Percentiles rank a stretch among this genome's conserved stretches.
Evolutionary conservation across 1,140 invertebrate genomes (phyloP).

Genomic region (Charaxes varanes): DNA sequence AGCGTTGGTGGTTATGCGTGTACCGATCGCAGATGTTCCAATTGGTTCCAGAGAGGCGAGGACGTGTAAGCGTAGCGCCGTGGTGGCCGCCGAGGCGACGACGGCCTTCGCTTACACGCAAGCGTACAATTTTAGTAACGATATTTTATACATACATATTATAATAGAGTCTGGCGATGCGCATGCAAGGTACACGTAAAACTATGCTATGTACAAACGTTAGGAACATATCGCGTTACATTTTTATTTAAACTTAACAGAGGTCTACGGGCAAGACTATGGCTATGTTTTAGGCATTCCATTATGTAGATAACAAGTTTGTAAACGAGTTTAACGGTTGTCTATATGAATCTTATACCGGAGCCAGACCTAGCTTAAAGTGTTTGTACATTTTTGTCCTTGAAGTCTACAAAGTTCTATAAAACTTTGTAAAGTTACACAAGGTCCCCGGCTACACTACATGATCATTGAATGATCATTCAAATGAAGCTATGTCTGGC

Average conservation of each 20-base stretch:
- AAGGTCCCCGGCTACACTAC: too few relatives aligned
- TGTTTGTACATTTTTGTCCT: too few relatives aligned
- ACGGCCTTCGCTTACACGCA: slow-evolving; percentile 36
- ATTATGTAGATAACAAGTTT: too few relatives aligned
- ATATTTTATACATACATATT: slow-evolving; percentile 52
- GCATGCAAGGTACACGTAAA: slow-evolving; percentile 66
- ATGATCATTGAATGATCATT: too few relatives aligned
- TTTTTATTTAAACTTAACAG: slow-evolving; percentile 60
- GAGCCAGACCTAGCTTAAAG: too few relatives aligned
- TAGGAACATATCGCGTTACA: slow-evolving; percentile 71
- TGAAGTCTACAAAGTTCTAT: too few relatives aligned
- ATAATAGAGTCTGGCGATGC: slow-evolving; percentile 60
- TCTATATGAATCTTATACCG: too few relatives aligned
- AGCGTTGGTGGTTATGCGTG: slow-evolving; percentile 69
- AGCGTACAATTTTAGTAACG: slow-evolving; percentile 38
- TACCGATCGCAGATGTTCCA: slow-evolving; percentile 68
- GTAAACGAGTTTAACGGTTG: too few relatives aligned
- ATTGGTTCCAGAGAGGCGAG: slow-evolving; percentile 70
- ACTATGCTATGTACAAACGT: slow-evolving; percentile 72
- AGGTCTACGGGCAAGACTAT: slow-evolving; percentile 68
- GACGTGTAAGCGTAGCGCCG: slow-evolving; percentile 36
- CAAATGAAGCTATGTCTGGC: too few relatives aligned
- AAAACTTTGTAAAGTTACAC: too few relatives aligned
- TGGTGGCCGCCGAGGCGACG: slow-evolving; percentile 15
- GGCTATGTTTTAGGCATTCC: slow-evolving; percentile 61